phyloP scores from a whole-genome alignment of 1,140 invertebrate genomes.

The Bactericera cockerelli region DNA sequence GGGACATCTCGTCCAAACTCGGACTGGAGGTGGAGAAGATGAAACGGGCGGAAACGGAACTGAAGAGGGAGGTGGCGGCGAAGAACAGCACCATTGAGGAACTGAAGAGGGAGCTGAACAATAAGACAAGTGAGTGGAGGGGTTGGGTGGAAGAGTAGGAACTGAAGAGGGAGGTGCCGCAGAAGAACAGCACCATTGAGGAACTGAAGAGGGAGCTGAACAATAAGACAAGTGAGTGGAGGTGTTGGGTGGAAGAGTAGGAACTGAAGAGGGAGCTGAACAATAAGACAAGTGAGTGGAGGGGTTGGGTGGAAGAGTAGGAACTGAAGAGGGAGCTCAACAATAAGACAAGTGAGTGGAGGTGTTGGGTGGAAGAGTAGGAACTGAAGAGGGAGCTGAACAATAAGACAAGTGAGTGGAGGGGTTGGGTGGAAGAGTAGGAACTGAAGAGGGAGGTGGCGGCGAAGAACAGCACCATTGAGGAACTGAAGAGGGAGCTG shows the following conservation, averaged over 20 bases:
- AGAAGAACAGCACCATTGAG: slow-evolving; percentile 55
- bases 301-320: no score
- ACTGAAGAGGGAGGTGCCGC: slow-evolving; percentile 55
- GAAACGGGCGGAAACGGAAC: slow-evolving; percentile 50
- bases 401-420: no score
- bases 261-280: no score
- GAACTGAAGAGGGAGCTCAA: no score
- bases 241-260: no score
- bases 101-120: slow-evolving; percentile 56
- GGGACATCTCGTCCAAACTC: slow-evolving; percentile 57
- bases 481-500: no score
- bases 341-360: no score
- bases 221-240: no score
- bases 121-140: slow-evolving; percentile 46
- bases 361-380: no score
- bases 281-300: no score
- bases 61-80: slow-evolving; percentile 52
- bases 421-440: slow-evolving; percentile 47
- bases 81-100: slow-evolving; percentile 56
- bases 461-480: slow-evolving; percentile 51
- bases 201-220: no score
- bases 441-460: slow-evolving; percentile 54
- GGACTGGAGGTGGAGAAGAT: slow-evolving; percentile 60
- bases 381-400: no score
- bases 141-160: slow-evolving; percentile 62